phyloP scores from a whole-genome alignment of 2,888 invertebrate genomes.

The Oxystoma pomonae region DNA sequence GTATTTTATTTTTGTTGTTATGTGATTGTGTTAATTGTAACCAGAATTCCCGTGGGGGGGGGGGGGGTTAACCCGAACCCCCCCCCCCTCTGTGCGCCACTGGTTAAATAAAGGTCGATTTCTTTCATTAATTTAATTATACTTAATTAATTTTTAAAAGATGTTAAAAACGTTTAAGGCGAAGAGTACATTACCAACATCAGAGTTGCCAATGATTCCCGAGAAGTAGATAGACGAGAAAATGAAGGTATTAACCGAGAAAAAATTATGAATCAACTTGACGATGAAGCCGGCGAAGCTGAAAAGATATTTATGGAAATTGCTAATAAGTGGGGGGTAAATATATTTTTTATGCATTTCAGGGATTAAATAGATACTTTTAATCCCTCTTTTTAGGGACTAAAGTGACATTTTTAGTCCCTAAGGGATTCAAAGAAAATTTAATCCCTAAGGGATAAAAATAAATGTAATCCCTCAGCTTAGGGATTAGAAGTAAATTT shows the following conservation, averaged over 20 bases:
- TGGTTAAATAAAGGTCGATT: not conserved
- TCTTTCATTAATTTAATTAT: not conserved
- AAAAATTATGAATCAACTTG: slow-evolving; percentile 56
- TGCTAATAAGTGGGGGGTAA: slow-evolving; percentile 60
- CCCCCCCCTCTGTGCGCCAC: not conserved
- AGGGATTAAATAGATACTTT: too few relatives aligned
- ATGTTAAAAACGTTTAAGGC: slow-evolving; percentile 38
- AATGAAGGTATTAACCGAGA: slow-evolving; percentile 47
- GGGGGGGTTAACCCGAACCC: not conserved
- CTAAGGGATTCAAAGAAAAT: too few relatives aligned
- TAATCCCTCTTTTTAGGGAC: too few relatives aligned
- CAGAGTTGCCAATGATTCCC: slow-evolving; percentile 68
- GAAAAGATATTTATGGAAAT: slow-evolving; percentile 63
- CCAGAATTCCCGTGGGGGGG: not conserved
- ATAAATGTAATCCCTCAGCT: too few relatives aligned
- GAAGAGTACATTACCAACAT: slow-evolving; percentile 74
- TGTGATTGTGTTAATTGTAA: too few relatives aligned
- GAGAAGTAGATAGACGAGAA: slow-evolving; percentile 60
- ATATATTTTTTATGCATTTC: too few relatives aligned
- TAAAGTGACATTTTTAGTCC: too few relatives aligned
- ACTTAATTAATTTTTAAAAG: not conserved
- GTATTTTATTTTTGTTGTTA: too few relatives aligned
- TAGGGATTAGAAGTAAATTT: too few relatives aligned
- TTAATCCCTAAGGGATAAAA: too few relatives aligned
- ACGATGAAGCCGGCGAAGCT: slow-evolving; percentile 63